phyloP scores from a whole-genome alignment of 2,113 vertebrate genomes.

The Philantomba maxwellii region DNA sequence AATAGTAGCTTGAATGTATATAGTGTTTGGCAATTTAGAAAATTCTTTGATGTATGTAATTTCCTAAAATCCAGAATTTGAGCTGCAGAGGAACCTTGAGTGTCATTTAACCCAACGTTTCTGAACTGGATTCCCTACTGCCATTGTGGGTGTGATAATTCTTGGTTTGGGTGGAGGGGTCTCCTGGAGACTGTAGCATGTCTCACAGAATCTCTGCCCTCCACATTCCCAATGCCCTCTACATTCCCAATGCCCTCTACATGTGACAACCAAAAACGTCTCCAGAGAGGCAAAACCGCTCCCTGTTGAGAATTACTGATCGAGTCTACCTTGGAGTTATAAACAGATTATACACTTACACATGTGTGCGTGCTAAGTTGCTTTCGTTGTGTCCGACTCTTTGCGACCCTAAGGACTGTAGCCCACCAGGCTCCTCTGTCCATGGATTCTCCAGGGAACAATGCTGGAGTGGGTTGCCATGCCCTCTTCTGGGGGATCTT shows the following conservation, averaged over 20 bases:
- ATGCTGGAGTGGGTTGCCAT: not conserved
- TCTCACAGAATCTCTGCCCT: not conserved
- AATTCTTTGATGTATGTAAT: not conserved
- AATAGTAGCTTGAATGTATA: not conserved
- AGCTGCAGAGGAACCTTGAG: not conserved
- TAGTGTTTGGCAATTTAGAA: not conserved
- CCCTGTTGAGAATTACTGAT: not conserved
- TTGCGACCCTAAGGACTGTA: not conserved
- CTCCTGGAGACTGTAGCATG: not conserved
- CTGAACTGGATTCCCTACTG: not conserved
- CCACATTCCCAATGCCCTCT: too few relatives aligned
- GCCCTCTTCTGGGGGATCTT: not conserved
- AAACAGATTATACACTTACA: not conserved
- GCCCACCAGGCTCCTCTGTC: not conserved
- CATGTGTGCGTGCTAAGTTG: not conserved
- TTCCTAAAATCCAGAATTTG: not conserved
- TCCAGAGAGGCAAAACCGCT: not conserved
- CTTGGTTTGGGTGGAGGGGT: not conserved
- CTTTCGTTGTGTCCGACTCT: not conserved
- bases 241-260: fast-evolving
- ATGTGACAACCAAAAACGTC: not conserved
- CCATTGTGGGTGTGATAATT: not conserved
- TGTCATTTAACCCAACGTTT: not conserved
- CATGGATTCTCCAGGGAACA: not conserved
- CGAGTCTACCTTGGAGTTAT: not conserved